Base-by-base conservation (phyloP, 2,888 invertebrate genomes). In the Parnassius glacialis region DNA sequence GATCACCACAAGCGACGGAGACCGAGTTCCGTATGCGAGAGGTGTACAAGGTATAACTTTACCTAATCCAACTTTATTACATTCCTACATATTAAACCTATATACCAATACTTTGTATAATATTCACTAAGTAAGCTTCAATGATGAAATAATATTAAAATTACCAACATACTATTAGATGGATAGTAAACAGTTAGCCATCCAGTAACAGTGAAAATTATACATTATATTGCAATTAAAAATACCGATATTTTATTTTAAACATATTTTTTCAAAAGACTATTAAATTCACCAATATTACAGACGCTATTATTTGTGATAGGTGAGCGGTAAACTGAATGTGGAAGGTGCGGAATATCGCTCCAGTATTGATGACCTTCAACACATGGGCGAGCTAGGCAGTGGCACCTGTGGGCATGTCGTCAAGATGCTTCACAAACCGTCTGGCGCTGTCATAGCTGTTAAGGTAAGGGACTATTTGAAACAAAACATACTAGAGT, bases 381-480 rank as follows among this genome's bases (percentile, higher is more conserved):
- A 96, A 72, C 96, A 96, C 71, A 87, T 97, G 61, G 97, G 97
- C 2, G 97, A 97, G 84, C 92, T 98, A 62, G 98, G 98, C 61
- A 97, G 96, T 80, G 99, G 99, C 12, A 99, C 99, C 12, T 99
- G 99, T 83, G 99, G 99, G 10, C 98, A 98, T 84, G 99, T 99
- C 10, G 97, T 98, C 45, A 98, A 98, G 90, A 99, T 99, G 98
- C 90, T 94, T 70, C 99, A 99, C 83, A 95, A 93, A 81, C 95
- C 96, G 1, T 97, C 97, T 65, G 93, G 93, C 48, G 94, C 95
- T 73, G 94, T 97, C 62, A 97, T 99, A 76, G 99, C 99, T 70
- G 99, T 99, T 3, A 99, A 99, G 93, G 96, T 96, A 43, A 57
- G 16, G 1, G 16, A 42, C 9, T 16, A 43, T 50, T 5, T 13